phyloP scores from a whole-genome alignment of 2,797 vertebrate genomes.

The Pseudomugil tenellus region DNA sequence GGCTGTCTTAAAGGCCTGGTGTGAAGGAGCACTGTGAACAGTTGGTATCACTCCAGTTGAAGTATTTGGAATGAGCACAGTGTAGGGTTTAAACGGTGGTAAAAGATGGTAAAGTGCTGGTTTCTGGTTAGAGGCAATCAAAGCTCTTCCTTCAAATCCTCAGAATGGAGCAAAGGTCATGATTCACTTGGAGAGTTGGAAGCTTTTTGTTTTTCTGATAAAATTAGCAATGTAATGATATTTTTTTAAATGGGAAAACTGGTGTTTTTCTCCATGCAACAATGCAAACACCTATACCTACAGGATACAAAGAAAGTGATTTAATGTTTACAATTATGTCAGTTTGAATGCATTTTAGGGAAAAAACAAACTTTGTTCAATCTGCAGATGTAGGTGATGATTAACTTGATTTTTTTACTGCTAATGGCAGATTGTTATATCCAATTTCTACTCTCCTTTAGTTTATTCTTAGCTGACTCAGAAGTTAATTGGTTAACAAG shows the following conservation, averaged over 20 bases:
- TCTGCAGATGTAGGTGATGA: not conserved
- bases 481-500: conserved; percentile 72
- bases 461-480: conserved; percentile 36
- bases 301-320: not conserved
- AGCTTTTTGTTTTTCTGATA: not conserved
- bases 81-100: not conserved
- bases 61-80: not conserved
- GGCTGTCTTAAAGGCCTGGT: not conserved
- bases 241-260: too few species aligned
- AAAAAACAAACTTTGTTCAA: not conserved
- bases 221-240: not conserved
- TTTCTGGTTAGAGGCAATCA: too few species aligned
- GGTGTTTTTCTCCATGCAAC: too few species aligned
- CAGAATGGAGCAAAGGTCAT: too few species aligned
- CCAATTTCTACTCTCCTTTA: conserved; percentile 13
- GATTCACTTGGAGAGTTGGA: not conserved
- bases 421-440: conserved; percentile 14
- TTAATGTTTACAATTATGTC: not conserved
- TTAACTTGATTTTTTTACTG: not conserved
- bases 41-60: not conserved
- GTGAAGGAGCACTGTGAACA: too few species aligned
- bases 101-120: not conserved
- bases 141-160: too few species aligned
- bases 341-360: not conserved
- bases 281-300: too few species aligned